Evolutionary conservation across 2,888 invertebrate species (phyloP), one percentile per base, ranked within the genome.

Genomic region (Clepsis dumicolana): DNA sequence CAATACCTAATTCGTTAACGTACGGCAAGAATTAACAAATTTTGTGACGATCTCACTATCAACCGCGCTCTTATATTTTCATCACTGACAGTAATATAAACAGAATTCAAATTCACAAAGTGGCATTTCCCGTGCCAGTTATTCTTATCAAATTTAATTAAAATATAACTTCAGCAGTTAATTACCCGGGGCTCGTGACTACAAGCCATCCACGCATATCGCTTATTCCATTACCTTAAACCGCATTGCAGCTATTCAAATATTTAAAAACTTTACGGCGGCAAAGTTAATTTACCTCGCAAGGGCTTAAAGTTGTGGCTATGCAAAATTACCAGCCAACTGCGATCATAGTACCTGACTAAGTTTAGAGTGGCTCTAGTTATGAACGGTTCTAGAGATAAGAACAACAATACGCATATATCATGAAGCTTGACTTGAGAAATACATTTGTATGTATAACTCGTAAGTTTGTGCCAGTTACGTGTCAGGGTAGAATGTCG

Each of bases 241-340:
- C 60, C 65, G 65, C 65, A 65, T 27, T 65, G 65, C 65, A 65
- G 65, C 41, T 60, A 41, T 60, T 65, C 53, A 65, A 65, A 65
- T 65, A 65, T 65, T 65, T 57, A 65, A 60, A 62, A 64, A 64
- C 29, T 41, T 53, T 41, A 53, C 59, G 25, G 50, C 21, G 50
- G 14, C 48, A 14, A 18, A 27, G 59, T 52, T 65, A 52, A 64
- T 57, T 65, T 32, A 16, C 52, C 38, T 59, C 64, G 48, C 25
- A 65, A 50, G 27, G 59, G 57, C 12, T 59, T 29, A 59, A 59
- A 59, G 16, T 38, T 41, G 35, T 21, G 35, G 29, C 54, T n/a
- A 14, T 56, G 44, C 44, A 29, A 54, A 63, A 53, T 25, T 25
- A 41, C 29, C n/a, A 21, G 48, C 48, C 14, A 52, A 38, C 27